Percentiles rank a stretch among this genome's conserved stretches.
phyloP scores from a whole-genome alignment of 2,797 vertebrate species.

The Lithobates sylvaticus region DNA sequence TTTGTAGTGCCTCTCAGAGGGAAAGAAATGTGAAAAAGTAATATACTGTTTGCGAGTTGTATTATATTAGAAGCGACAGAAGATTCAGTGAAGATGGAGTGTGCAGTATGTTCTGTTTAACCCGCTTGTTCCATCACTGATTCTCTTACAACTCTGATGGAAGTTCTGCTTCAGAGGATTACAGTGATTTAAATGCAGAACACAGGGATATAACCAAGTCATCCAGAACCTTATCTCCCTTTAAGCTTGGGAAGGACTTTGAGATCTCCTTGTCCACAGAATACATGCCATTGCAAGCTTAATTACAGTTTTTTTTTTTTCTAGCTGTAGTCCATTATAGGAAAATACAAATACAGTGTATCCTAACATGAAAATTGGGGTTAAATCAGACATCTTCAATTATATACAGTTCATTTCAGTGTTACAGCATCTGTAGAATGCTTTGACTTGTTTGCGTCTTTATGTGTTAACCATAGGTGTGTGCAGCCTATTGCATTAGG shows the following conservation, averaged over 20 bases:
- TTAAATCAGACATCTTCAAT: neutral
- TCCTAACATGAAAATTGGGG: neutral
- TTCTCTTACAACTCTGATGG: constrained; percentile 57
- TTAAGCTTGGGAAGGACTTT: constrained; percentile 33
- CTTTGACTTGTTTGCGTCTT: neutral
- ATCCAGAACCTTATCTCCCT: constrained; percentile 25
- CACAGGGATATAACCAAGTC: constrained; percentile 11
- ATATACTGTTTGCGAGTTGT: neutral
- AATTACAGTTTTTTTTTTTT: constrained; percentile 35
- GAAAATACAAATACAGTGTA: neutral
- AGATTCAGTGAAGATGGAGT: neutral
- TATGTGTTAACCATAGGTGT: neutral
- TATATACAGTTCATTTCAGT: neutral
- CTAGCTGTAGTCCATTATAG: neutral
- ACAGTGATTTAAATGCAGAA: constrained; percentile 46
- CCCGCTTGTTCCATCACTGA: constrained; percentile 45
- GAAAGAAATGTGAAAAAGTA: neutral
- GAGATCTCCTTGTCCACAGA: constrained; percentile 38
- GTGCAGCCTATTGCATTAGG: too few species aligned
- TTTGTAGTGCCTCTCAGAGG: neutral
- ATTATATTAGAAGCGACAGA: neutral
- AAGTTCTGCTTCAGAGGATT: constrained; percentile 57
- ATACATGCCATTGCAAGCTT: constrained; percentile 36
- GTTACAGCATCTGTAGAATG: neutral
- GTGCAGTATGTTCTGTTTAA: neutral